phyloP scores from a whole-genome alignment of 2,888 invertebrate genomes.

The Macrophya annulata region DNA sequence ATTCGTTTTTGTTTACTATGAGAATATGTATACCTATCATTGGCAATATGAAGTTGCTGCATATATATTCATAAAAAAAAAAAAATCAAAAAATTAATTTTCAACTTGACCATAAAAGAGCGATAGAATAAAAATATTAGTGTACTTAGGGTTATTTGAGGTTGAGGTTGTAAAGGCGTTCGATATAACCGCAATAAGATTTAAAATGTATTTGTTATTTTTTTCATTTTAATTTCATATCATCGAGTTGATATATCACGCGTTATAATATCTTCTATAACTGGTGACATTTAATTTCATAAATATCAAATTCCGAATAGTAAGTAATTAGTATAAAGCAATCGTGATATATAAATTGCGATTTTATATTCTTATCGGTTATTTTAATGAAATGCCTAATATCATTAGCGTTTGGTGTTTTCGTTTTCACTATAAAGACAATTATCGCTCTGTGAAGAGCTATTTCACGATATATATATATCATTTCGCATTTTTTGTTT shows the following conservation, averaged over 20 bases:
- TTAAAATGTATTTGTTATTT: not conserved
- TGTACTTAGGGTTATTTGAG: not conserved
- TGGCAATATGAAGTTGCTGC: too few species aligned
- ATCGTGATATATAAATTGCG: not conserved
- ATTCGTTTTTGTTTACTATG: too few species aligned
- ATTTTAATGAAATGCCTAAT: not conserved
- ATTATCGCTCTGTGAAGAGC: not conserved
- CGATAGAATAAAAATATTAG: not conserved
- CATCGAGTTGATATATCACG: not conserved
- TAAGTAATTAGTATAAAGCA: conserved; percentile 1
- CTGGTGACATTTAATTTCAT: not conserved
- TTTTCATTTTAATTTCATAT: not conserved
- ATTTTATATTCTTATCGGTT: not conserved
- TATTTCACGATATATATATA: not conserved
- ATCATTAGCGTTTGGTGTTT: not conserved
- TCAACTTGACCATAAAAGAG: not conserved
- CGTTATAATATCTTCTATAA: not conserved
- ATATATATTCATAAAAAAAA: not conserved
- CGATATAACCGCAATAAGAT: conserved; percentile 9
- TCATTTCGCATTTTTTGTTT: too few species aligned
- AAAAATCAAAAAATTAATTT: not conserved
- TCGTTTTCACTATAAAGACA: not conserved
- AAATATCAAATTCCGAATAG: conserved; percentile 1
- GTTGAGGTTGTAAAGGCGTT: not conserved
- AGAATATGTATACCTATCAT: too few species aligned